Base-by-base conservation (phyloP, 2,888 invertebrate genomes). In the Tenthredo livida region DNA sequence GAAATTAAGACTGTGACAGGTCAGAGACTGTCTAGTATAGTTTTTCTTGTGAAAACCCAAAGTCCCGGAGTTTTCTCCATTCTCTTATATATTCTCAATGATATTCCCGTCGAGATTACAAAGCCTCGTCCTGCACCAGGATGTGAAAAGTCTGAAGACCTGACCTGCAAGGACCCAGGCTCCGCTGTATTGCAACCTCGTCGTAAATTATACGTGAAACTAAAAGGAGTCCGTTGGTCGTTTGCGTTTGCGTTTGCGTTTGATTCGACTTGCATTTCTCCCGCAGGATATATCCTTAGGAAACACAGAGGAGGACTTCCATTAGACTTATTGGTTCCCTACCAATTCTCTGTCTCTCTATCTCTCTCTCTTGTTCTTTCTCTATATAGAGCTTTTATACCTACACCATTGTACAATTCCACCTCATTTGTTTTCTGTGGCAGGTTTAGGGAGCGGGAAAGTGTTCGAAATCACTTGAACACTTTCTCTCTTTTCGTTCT, bases 291-390 rank as follows among this genome's bases (percentile, higher is more conserved):
- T 61, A 58, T 40, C 58, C 47, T 70, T 5, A 47, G 43, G 65
- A 43, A 84, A 72, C 9, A 83, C 7, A 15, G 33, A n/a, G 50
- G 43, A n/a, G 54, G 84, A 84, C 86, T 89, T 89, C 89, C 89
- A 89, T 89, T 89, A 89, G 86, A 87, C 88, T 89, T 89, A 89
- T 89, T 89, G 89, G 65, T 65, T 80, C 58, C 80, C 80, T 77
- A 77, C 77, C 33, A 77, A 77, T 77, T 77, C 29, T 50, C 54
- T 50, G n/a, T 2, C 33, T 77, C 29, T 50, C 54, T 50, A n/a
- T 7, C 33, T 67, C 17, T 37, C 37, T 1, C 7, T 37, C 37
- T 0, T 0, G 10, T 67, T 67, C 67, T 29, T 25, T 67, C 17
- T 72, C 37, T 72, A 40, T 21, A 7, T 21, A 43, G 21, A 17